phyloP scores from a whole-genome alignment of 2,797 vertebrate genomes.

The Sebastiscus albofasciatus region DNA sequence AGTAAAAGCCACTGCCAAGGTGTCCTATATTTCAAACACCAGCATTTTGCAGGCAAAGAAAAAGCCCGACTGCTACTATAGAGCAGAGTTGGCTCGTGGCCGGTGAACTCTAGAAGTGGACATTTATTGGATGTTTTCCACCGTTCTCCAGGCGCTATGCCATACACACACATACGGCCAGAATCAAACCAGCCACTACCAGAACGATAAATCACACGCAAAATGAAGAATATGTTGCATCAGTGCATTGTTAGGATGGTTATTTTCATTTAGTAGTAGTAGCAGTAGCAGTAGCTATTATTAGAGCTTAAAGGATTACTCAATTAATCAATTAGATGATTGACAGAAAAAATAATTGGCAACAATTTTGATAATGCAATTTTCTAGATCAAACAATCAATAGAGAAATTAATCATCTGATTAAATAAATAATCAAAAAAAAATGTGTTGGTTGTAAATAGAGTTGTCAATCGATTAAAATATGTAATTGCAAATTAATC shows the following conservation, averaged over 20 bases:
- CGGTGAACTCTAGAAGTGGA: conserved; percentile 52
- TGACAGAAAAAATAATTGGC: neutral
- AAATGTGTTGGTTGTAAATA: neutral
- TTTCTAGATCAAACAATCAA: neutral
- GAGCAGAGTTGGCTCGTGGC: conserved; percentile 55
- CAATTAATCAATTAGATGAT: neutral
- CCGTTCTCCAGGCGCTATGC: conserved; percentile 58
- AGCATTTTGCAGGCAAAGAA: conserved; percentile 44
- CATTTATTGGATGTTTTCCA: conserved; percentile 70
- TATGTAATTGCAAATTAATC: too few species aligned
- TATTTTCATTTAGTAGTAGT: neutral
- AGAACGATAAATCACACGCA: conserved; percentile 2
- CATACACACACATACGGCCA: conserved; percentile 42
- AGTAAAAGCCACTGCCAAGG: conserved; percentile 69
- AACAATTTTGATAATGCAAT: neutral
- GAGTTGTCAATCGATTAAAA: fast-evolving
- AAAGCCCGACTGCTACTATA: conserved; percentile 39
- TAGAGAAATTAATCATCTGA: neutral
- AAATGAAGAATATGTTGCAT: neutral
- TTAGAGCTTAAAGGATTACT: neutral
- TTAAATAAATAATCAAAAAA: neutral
- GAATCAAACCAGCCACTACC: neutral
- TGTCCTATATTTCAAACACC: conserved; percentile 58
- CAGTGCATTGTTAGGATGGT: neutral
- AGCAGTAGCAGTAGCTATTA: neutral